Evolutionary conservation across 2,888 invertebrate genomes (phyloP).

Genomic region (Dusona sp.): DNA sequence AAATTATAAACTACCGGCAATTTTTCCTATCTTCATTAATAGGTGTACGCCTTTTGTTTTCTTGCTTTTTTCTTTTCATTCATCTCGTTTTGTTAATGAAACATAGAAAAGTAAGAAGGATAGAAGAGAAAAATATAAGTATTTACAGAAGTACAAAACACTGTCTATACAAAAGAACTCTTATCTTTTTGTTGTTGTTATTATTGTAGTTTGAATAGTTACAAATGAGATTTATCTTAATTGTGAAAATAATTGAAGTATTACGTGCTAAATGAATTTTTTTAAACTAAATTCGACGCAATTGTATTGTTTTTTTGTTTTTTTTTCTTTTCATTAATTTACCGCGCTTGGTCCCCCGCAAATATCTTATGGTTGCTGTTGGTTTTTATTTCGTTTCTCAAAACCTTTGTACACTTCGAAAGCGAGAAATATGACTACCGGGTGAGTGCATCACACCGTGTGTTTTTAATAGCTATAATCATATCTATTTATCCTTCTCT

Average conservation of each 20-base stretch:
- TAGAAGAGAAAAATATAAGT: conserved; percentile 69
- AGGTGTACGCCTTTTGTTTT: background rate
- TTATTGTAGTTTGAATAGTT: conserved; percentile 36
- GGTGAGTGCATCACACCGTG: conserved; percentile 31
- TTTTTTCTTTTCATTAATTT: conserved; percentile 14
- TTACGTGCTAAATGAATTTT: conserved; percentile 69
- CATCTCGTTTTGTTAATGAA: conserved; percentile 11
- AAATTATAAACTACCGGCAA: conserved; percentile 69
- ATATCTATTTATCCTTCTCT: conserved; percentile 26
- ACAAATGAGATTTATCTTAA: conserved; percentile 67
- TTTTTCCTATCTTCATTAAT: conserved; percentile 8
- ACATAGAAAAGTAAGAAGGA: conserved; percentile 38
- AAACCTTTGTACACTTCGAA: conserved; percentile 74
- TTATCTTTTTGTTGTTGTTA: conserved; percentile 5
- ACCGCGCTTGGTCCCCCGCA: conserved; percentile 77
- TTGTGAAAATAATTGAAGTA: conserved; percentile 66
- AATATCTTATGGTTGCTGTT: conserved; percentile 43
- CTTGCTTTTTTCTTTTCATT: conserved; percentile 8
- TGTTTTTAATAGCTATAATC: background rate
- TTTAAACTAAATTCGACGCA: conserved; percentile 50
- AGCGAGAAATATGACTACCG: conserved; percentile 55
- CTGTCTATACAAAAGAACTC: conserved; percentile 73
- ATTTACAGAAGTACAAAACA: conserved; percentile 75
- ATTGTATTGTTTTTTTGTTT: conserved; percentile 13
- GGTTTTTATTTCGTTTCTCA: conserved; percentile 53